Evolutionary conservation across 2,113 vertebrate genomes (phyloP), one percentile per base, ranked within the genome.

Genomic region (Myiopsitta monachus): DNA sequence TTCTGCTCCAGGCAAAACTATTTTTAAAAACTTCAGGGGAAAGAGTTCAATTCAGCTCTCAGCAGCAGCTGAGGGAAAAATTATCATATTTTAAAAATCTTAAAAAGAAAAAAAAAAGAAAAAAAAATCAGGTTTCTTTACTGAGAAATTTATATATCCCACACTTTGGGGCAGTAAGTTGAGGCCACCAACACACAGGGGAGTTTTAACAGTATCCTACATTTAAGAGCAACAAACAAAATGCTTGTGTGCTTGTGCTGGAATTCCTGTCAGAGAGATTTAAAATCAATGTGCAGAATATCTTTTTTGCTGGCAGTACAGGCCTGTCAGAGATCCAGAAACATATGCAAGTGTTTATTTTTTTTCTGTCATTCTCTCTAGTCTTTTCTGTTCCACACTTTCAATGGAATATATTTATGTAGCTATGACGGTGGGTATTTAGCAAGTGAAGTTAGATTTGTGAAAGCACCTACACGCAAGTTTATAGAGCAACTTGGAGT

Each of bases 311-410:
- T 88, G 76, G 46, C 23, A n/a, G 11, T 18, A 76, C 5, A 43
- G 23, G 18, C 23, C 46, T 63, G 38, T 54, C 16, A 76, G 41
- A 92, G 51, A 59, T 51, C 33, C 49, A 92, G 54, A 77, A 94
- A 66, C 3, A 22, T 3, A 52, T 4, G 5, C 0, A 0, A 67
- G 5, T 16, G 23, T n/a, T 73, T 52, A 2, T 33, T 14, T 68
- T 51, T 84, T 43, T 74, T 26, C 4, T 63, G 85, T 75, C 31
- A 41, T 73, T 80, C n/a, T 62, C 55, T 31, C 28, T 47, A 22
- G 16, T 43, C 15, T 73, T 51, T 74, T 55, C 21, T 38, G 2
- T n/a, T 79, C 31, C 22, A 28, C 1, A 5, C 9, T 59, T 75
- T 8, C 46, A 67, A 4, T 26, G 52, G 26, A 93, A 52, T 4